These are phyloP conservation scores for Pomacea maculata DNA, from an alignment of 1,140 invertebrate genomes.

Conservation along the genomic window DNA sequence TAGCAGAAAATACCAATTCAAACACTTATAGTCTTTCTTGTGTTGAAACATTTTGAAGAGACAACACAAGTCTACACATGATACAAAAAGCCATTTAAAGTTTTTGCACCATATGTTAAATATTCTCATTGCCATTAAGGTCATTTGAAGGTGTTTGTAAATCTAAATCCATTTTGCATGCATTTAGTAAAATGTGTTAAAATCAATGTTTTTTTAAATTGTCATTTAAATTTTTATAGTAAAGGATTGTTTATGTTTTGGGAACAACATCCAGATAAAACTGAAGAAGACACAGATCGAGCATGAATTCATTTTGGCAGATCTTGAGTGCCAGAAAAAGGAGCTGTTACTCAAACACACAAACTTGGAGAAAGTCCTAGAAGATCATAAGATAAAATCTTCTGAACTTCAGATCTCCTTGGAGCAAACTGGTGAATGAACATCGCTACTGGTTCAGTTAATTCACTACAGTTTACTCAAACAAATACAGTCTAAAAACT, in stretches of 20 bases:
- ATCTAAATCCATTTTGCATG: no score
- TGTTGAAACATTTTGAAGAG: no score
- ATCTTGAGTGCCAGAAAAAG: conserved; percentile 35
- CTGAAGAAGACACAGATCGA: conserved; percentile 45
- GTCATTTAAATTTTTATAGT: neutral
- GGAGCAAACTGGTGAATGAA: conserved; percentile 7
- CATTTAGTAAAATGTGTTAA: no score
- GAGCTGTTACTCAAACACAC: conserved; percentile 14
- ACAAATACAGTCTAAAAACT: no score
- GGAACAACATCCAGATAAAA: conserved; percentile 37
- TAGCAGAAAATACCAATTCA: no score
- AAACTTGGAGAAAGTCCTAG: neutral
- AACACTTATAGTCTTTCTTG: no score
- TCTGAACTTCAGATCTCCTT: neutral
- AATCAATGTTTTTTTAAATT: neutral
- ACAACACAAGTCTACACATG: no score
- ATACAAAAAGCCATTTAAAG: no score
- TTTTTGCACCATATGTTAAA: no score
- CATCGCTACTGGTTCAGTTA: neutral
- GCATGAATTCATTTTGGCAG: conserved; percentile 36
- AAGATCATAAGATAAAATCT: conserved; percentile 9
- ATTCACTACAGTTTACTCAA: no score
- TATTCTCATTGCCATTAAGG: no score
- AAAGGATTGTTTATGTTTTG: neutral
- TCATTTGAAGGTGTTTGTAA: no score